phyloP scores from a whole-genome alignment of 2,113 vertebrate species.

The Channa maculata region DNA sequence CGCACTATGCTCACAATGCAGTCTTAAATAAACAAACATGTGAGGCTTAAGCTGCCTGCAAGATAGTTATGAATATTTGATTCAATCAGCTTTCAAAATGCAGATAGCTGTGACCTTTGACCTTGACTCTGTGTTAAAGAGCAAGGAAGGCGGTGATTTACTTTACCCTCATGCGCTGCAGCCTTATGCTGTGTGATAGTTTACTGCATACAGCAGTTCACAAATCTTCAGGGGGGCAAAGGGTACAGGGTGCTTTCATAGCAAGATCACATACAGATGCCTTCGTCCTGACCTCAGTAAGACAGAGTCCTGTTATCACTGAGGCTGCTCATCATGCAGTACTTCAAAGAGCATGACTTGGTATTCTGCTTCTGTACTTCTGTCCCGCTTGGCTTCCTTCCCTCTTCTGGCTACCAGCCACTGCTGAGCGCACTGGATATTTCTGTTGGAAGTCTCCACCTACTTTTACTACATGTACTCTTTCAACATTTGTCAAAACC shows the following conservation, averaged over 20 bases:
- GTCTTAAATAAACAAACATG: conserved; percentile 66
- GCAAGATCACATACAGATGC: conserved; percentile 47
- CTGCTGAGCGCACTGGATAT: not conserved
- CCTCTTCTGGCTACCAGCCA: not conserved
- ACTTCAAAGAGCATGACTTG: not conserved
- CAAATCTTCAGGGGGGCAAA: conserved; percentile 51
- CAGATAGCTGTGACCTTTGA: conserved; percentile 62
- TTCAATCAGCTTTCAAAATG: conserved; percentile 65
- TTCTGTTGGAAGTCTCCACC: not conserved
- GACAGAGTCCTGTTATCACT: conserved; percentile 2
- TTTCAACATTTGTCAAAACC: conserved; percentile 32
- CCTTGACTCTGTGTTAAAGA: conserved; percentile 50
- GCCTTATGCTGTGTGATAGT: conserved; percentile 25
- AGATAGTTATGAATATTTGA: conserved; percentile 75
- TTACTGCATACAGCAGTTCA: conserved; percentile 18
- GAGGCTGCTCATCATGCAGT: not conserved
- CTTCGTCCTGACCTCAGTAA: conserved; percentile 1
- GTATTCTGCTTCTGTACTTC: conserved; percentile 9
- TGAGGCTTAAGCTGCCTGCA: conserved; percentile 38
- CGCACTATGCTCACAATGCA: conserved; percentile 28
- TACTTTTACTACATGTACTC: not conserved
- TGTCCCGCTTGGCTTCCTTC: not conserved
- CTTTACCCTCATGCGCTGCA: conserved; percentile 18
- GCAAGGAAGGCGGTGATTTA: conserved; percentile 54
- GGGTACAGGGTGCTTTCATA: conserved; percentile 32